Conservation (phyloP, 2,888 invertebrate genomes). For the Heteropelma amictum region DNA sequence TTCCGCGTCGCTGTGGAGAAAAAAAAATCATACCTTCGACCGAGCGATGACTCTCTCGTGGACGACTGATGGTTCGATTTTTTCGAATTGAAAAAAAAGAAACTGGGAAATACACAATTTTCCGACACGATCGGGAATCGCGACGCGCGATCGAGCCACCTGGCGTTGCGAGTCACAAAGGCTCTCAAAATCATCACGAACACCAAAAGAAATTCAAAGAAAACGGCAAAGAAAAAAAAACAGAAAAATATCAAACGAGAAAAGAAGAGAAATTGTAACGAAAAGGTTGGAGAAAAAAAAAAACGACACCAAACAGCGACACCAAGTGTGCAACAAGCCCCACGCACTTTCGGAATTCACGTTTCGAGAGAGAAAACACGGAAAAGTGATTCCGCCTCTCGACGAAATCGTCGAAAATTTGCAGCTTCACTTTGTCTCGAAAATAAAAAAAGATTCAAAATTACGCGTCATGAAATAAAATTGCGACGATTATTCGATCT, state of each 20-base stretch:
- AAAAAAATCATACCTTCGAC: too few species aligned
- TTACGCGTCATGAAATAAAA: too few species aligned
- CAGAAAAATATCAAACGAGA: constrained; percentile 59
- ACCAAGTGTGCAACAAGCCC: constrained; percentile 77
- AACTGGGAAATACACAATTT: too few species aligned
- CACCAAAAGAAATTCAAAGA: constrained; percentile 67
- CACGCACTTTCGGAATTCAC: constrained; percentile 73
- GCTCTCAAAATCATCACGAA: constrained; percentile 71
- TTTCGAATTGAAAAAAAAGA: background rate
- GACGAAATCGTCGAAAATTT: too few species aligned
- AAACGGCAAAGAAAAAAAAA: constrained; percentile 60
- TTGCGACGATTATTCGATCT: too few species aligned
- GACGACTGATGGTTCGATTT: background rate
- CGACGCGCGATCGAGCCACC: constrained; percentile 60
- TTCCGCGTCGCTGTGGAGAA: too few species aligned
- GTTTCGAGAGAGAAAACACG: background rate
- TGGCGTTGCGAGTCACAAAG: constrained; percentile 69
- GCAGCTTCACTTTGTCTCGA: too few species aligned
- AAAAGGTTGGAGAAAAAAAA: constrained; percentile 52
- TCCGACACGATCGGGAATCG: background rate
- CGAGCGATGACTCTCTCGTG: too few species aligned
- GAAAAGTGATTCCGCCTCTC: background rate
- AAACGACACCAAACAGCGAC: constrained; percentile 77
- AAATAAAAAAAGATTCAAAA: too few species aligned
- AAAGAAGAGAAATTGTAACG: constrained; percentile 44